Evolutionary conservation across 2,113 vertebrate genomes (phyloP).

Genomic region (Nanorana parkeri): DNA sequence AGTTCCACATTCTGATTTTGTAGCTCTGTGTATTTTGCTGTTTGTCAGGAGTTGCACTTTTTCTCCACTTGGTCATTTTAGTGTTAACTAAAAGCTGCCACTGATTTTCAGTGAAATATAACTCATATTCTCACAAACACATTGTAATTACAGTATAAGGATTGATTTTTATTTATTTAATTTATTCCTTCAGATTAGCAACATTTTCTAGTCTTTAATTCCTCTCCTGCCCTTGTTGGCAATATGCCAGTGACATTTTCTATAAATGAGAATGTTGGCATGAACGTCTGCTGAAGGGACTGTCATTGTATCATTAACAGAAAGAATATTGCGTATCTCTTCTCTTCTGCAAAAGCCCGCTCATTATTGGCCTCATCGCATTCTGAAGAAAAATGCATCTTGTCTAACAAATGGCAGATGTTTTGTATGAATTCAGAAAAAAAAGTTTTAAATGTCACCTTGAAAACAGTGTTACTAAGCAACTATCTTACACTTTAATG

Average conservation of each 20-base stretch:
- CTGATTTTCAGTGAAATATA: not conserved
- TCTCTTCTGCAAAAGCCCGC: not conserved
- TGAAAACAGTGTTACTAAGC: conserved; percentile 44
- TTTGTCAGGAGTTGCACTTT: too few species aligned
- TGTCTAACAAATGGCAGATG: conserved; percentile 44
- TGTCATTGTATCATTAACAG: conserved; percentile 32
- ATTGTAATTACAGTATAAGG: not conserved
- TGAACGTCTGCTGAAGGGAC: not conserved
- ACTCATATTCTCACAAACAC: not conserved
- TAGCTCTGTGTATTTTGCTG: too few species aligned
- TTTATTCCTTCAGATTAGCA: not conserved
- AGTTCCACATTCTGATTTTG: too few species aligned
- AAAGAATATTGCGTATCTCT: not conserved
- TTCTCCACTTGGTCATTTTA: too few species aligned
- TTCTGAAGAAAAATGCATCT: conserved; percentile 19
- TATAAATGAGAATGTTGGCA: conserved; percentile 24
- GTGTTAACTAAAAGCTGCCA: not conserved
- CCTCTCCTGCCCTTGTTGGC: not conserved
- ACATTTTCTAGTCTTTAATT: not conserved
- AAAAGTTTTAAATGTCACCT: conserved; percentile 52
- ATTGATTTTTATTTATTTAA: not conserved
- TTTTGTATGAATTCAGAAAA: conserved; percentile 27
- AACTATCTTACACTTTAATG: conserved; percentile 20
- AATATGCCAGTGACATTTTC: conserved; percentile 11
- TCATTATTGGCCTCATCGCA: conserved; percentile 11